A percentile compares a stretch with the other conserved stretches of the same genome.
Evolutionary conservation across 2,797 vertebrate genomes (phyloP).

Genomic region (Girardinus metallicus): DNA sequence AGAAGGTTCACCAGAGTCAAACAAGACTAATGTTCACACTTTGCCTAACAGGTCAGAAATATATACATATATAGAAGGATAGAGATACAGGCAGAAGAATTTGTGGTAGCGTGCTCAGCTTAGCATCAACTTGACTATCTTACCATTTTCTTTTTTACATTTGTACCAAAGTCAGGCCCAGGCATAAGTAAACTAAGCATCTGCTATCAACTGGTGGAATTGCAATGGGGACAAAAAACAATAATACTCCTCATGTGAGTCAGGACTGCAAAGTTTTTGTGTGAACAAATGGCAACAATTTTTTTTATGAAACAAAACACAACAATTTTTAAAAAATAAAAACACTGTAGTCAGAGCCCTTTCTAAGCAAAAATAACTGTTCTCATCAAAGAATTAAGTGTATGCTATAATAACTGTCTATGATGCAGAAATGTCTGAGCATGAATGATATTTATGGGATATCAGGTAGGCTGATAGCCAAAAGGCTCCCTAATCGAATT

Average conservation of each 20-base stretch:
- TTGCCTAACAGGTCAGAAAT: constrained; percentile 10
- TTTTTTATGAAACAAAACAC: background rate
- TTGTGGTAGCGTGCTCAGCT: constrained; percentile 14
- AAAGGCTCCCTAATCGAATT: background rate
- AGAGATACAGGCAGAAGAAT: constrained; percentile 20
- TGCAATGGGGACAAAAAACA: background rate
- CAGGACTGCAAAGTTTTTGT: background rate
- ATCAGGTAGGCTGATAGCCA: background rate
- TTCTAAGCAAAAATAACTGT: background rate
- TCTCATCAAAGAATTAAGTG: background rate
- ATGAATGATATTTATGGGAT: background rate
- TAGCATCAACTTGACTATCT: background rate
- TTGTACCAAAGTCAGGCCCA: background rate
- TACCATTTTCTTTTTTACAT: background rate
- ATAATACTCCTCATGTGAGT: background rate
- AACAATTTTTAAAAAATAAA: background rate
- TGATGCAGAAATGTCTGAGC: background rate
- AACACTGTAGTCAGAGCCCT: background rate
- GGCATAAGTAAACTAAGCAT: background rate
- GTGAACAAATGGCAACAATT: background rate
- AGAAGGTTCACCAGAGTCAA: constrained; percentile 43
- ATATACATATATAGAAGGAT: background rate
- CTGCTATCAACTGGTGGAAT: background rate
- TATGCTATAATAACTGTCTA: background rate
- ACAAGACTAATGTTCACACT: constrained; percentile 12